Conservation (phyloP, 2,797 vertebrate genomes). For the Hylomyscus alleni region DNA sequence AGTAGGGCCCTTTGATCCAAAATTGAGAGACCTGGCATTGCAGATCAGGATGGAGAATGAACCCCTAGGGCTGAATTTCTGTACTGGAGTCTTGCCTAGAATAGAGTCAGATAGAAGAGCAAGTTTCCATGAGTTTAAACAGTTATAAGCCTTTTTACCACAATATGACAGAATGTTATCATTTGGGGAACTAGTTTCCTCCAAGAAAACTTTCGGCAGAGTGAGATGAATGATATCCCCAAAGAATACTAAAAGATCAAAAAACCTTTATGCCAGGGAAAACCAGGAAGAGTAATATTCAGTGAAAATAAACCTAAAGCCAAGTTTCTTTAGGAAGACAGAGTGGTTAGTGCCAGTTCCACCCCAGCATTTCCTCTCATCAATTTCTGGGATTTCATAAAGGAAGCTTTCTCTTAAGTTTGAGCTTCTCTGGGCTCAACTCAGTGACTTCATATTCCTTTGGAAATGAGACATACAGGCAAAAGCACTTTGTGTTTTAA, state of each 20-base stretch:
- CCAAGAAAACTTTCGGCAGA: neutral
- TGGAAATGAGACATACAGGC: constrained; percentile 49
- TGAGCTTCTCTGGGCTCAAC: constrained; percentile 45
- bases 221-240: neutral
- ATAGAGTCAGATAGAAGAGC: neutral
- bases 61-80: neutral
- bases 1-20: neutral
- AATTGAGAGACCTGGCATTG: neutral
- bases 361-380: neutral
- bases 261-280: constrained; percentile 62
- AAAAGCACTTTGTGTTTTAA: constrained; percentile 60
- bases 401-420: constrained; percentile 42
- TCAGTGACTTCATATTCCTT: constrained; percentile 68
- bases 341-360: neutral
- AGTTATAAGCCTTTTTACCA: neutral
- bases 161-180: neutral
- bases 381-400: constrained; percentile 44
- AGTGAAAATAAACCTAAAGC: constrained; percentile 47
- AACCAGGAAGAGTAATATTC: constrained; percentile 61
- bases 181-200: neutral
- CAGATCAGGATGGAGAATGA: neutral
- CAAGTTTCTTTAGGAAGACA: constrained; percentile 15
- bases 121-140: neutral
- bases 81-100: neutral
- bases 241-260: neutral